A percentile compares a stretch with the other conserved stretches of the same genome.
These are phyloP conservation scores for Halocynthia roretzi DNA, from an alignment of 23 tunicate species.

Conservation along the genomic window DNA sequence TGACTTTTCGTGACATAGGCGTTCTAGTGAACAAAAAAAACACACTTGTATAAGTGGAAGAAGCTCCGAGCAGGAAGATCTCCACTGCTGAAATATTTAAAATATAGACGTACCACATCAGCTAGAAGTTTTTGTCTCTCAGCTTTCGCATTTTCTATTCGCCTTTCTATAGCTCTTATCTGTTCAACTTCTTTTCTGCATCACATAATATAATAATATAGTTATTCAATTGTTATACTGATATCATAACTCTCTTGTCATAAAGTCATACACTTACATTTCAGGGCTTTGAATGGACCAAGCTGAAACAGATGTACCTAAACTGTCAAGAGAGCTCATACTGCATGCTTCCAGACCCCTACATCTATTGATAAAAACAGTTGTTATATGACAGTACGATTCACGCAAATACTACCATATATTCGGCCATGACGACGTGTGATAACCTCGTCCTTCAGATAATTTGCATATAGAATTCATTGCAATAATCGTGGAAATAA, in stretches of 20 bases:
- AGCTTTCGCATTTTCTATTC: constrained; percentile 55
- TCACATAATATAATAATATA: background rate
- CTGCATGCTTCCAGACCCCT: constrained; percentile 20
- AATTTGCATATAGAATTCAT: too few relatives aligned
- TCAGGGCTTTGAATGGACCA: constrained; percentile 60
- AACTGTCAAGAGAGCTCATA: constrained; percentile 76
- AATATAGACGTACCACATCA: constrained; percentile 43
- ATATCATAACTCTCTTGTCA: background rate
- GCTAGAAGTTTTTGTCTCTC: constrained; percentile 48
- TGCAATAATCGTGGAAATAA: too few relatives aligned
- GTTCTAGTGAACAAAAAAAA: constrained; percentile 7
- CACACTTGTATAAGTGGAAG: background rate
- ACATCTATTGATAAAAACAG: constrained; percentile 1
- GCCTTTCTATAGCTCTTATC: constrained; percentile 53
- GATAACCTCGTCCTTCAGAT: too few relatives aligned
- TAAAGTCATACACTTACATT: constrained; percentile 25
- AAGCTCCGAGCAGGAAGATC: background rate
- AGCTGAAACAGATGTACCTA: constrained; percentile 66
- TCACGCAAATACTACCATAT: too few relatives aligned
- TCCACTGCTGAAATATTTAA: background rate
- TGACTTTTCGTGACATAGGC: constrained; percentile 12
- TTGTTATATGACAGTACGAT: background rate
- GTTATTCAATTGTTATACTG: background rate
- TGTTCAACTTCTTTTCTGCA: constrained; percentile 52
- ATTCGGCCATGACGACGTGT: too few relatives aligned